phyloP scores from a whole-genome alignment of 2,888 invertebrate genomes.

The Gasteruption jaculator region DNA sequence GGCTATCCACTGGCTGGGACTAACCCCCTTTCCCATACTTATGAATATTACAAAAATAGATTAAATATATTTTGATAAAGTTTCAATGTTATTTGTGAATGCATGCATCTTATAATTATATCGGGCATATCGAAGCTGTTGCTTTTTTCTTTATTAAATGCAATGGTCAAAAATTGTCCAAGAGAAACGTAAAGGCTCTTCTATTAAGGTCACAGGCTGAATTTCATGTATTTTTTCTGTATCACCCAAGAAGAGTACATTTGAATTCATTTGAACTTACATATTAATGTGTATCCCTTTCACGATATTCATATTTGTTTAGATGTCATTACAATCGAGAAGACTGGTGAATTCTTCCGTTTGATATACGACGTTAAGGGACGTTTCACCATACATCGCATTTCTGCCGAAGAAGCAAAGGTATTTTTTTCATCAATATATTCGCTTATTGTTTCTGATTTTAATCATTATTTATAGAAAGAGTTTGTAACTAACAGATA shows the following conservation, averaged over 20 bases:
- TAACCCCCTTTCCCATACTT: too few relatives aligned
- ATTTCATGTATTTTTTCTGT: slow-evolving; percentile 48
- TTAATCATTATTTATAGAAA: too few relatives aligned
- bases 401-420: slow-evolving; percentile 95
- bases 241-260: too few relatives aligned
- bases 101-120: too few relatives aligned
- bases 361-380: slow-evolving; percentile 99
- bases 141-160: slow-evolving; percentile 28
- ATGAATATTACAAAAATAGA: too few relatives aligned
- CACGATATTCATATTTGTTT: too few relatives aligned
- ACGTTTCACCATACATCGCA: slow-evolving; percentile 94
- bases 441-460: too few relatives aligned
- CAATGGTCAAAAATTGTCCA: slow-evolving; percentile 53
- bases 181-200: slow-evolving; percentile 48
- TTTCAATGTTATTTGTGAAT: too few relatives aligned
- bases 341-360: slow-evolving; percentile 96
- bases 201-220: slow-evolving; percentile 53
- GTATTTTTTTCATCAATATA: slow-evolving; percentile 56
- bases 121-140: slow-evolving; percentile 40
- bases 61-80: too few relatives aligned
- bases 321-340: slow-evolving; percentile 99
- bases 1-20: too few relatives aligned
- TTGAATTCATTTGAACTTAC: slow-evolving; percentile 7
- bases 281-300: not conserved
- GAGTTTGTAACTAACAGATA: too few relatives aligned